These are phyloP conservation scores for Gopherus flavomarginatus DNA, from an alignment of 2,113 vertebrate genomes.

Conservation along the genomic window DNA sequence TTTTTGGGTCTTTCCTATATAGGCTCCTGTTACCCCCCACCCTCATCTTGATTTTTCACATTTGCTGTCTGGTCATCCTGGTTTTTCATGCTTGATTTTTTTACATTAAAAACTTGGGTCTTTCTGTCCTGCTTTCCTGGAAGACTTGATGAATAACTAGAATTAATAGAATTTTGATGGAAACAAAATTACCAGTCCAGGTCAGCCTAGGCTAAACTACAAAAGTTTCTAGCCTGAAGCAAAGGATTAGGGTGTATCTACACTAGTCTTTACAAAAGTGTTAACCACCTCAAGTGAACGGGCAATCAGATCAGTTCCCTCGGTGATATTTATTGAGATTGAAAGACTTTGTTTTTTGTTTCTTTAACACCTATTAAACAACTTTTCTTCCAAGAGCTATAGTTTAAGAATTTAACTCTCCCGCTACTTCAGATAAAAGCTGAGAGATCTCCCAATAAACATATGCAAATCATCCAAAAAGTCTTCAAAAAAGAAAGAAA, in stretches of 20 bases:
- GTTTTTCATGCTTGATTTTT: not conserved
- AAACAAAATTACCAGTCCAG: not conserved
- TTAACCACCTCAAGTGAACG: not conserved
- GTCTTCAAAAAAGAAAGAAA: not conserved
- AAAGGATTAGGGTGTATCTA: not conserved
- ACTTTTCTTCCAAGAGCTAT: too few species aligned
- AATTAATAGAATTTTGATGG: not conserved
- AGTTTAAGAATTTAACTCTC: not conserved
- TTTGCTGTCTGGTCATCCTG: too few species aligned
- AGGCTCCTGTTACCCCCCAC: too few species aligned
- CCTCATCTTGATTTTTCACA: too few species aligned
- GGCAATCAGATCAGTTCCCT: not conserved
- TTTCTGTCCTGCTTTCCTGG: not conserved
- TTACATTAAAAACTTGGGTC: not conserved
- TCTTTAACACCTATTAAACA: not conserved
- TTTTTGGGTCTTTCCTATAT: too few species aligned
- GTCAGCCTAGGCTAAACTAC: not conserved
- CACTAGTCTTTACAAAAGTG: not conserved
- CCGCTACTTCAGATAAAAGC: not conserved
- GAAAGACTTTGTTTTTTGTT: not conserved
- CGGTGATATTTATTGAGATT: not conserved
- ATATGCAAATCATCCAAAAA: not conserved
- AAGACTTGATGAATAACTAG: not conserved
- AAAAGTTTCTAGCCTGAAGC: not conserved
- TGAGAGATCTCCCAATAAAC: constrained; percentile 1